These are phyloP conservation scores for Lepus timidus DNA, from an alignment of 2,113 vertebrate species.

Conservation along the genomic window DNA sequence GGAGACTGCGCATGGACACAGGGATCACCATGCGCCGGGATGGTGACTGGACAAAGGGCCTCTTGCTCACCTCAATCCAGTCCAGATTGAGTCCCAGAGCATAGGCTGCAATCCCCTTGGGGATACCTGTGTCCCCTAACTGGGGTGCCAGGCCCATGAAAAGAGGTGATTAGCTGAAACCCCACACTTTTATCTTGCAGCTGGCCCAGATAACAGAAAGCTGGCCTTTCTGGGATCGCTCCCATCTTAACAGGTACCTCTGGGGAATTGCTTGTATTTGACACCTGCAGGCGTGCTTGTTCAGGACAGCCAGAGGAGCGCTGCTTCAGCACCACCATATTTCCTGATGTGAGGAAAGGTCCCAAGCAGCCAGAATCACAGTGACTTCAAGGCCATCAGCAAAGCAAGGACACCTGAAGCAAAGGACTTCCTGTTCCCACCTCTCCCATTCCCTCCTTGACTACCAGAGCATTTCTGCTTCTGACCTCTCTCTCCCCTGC, in stretches of 20 bases:
- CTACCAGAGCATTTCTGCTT: accelerated
- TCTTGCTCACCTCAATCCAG: background rate
- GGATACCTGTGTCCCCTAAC: background rate
- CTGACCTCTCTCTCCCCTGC: background rate
- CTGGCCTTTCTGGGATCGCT: background rate
- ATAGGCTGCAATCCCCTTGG: background rate
- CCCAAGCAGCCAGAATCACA: background rate
- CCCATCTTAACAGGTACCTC: background rate
- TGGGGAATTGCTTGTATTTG: background rate
- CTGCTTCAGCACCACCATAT: background rate
- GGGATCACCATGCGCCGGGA: background rate
- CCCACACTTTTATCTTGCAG: background rate
- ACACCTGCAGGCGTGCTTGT: background rate
- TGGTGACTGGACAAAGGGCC: background rate
- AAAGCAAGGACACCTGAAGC: no score
- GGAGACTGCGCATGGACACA: accelerated
- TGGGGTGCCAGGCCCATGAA: accelerated
- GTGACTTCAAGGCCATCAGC: background rate
- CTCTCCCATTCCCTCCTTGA: accelerated
- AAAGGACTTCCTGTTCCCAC: no score
- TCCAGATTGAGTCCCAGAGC: no score
- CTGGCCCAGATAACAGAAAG: background rate
- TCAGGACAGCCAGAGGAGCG: background rate
- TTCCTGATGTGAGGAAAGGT: background rate
- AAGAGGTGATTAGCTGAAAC: background rate